Evolutionary conservation across 2,888 invertebrate species (phyloP).

Genomic region (Drosophila demipolita): DNA sequence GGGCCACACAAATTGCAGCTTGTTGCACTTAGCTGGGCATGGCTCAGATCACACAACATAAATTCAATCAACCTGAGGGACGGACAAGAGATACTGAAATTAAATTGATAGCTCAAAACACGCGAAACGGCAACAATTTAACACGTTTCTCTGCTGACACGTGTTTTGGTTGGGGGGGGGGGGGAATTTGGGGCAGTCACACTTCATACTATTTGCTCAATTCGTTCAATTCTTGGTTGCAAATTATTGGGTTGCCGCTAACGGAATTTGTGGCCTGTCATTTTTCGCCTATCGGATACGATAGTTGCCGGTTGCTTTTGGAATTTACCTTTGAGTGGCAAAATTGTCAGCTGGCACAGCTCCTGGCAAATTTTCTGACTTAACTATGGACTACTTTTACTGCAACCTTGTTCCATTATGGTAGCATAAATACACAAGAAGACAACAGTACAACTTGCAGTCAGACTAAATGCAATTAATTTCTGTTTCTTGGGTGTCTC

Average conservation of each 20-base stretch:
- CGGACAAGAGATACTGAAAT: conserved; percentile 35
- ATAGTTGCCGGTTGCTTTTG: conserved; percentile 56
- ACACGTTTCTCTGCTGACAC: conserved; percentile 34
- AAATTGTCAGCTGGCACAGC: conserved; percentile 23
- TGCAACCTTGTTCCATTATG: conserved; percentile 21
- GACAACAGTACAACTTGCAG: conserved; percentile 15
- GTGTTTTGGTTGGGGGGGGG: too few relatives aligned
- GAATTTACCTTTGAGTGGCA: conserved; percentile 52
- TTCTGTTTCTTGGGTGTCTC: conserved; percentile 17
- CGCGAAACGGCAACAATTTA: conserved; percentile 47
- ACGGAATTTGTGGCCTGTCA: conserved; percentile 22
- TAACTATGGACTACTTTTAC: conserved; percentile 20
- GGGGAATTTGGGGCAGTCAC: conserved; percentile 6
- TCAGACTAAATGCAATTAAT: conserved; percentile 60
- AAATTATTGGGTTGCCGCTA: neutral
- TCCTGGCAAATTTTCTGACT: conserved; percentile 31
- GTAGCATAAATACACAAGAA: conserved; percentile 54
- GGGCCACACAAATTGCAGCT: conserved; percentile 49
- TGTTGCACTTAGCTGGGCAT: conserved; percentile 62
- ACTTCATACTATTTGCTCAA: conserved; percentile 11
- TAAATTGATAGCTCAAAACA: conserved; percentile 31
- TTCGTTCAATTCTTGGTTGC: conserved; percentile 20
- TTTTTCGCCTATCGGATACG: conserved; percentile 49
- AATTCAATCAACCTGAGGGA: conserved; percentile 50
- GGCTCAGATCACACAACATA: conserved; percentile 67